Base-by-base conservation (phyloP, 2,888 invertebrate species). In the Clivina fossor region DNA sequence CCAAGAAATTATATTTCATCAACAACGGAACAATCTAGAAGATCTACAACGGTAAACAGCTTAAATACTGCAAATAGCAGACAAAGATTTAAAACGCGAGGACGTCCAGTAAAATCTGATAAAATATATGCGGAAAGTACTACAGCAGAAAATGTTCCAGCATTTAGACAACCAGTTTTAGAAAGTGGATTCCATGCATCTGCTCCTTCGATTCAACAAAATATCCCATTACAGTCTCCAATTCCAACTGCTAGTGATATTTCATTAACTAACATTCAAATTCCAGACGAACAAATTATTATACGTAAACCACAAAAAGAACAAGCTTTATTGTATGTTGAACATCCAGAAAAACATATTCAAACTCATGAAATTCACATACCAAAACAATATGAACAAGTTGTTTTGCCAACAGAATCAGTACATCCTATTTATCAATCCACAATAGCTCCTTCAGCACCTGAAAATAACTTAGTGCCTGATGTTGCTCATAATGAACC, bases 51-150 rank as follows among this genome's bases (percentile, higher is more conserved):
- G 5, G 22, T 9, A 9, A n/a, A n/a, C n/a, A n/a, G n/a, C n/a
- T n/a, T n/a, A n/a, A n/a, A n/a, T n/a, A 33, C 22, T 3, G 9
- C 8, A 33, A 16, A 61, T 9, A 40, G 50, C 19, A 65, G 67
- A 30, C 68, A 68, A 53, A 64, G 70, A 55, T 70, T 69, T 48
- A 68, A 71, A 59, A 68, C 69, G 4, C 66, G 72, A 59, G 68
- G 68, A 4, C 64, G 71, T 18, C 64, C 57, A 56, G 22, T 33
- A 32, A 65, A 38, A 60, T 58, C 20, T 19, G 66, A 67, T 28
- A 58, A 63, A 18, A 48, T 62, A 1, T 59, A 57, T 19, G 11
- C 43, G 24, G 54, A 50, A 57, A 41, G 56, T 57, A 38, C 32
- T 16, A 66, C 66, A 7, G 66, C 65, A 20, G 66, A 67, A 61